Conservation (phyloP, 2,797 vertebrate species). For the Pterois miles region DNA sequence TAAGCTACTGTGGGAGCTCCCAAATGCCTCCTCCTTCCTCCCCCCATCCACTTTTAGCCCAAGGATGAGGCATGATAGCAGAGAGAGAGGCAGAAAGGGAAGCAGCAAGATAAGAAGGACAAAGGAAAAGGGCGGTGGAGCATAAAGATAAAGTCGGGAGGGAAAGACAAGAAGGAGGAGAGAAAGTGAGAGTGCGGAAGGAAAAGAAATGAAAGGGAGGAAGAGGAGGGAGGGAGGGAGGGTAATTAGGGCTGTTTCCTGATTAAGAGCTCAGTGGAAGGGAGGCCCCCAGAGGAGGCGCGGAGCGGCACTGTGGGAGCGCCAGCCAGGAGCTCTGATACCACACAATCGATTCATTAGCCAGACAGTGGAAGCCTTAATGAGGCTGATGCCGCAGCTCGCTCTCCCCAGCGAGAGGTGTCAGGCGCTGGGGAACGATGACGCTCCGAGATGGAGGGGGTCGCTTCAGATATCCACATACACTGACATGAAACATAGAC, state of each 20-base stretch:
- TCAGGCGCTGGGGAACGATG: constrained; percentile 65
- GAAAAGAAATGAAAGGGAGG: constrained; percentile 57
- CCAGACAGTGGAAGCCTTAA: constrained; percentile 80
- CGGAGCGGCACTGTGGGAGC: constrained; percentile 71
- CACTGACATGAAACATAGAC: constrained; percentile 49
- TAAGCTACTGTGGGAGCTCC: constrained; percentile 67
- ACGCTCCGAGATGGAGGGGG: constrained; percentile 44
- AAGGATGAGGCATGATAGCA: constrained; percentile 61
- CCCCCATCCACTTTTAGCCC: constrained; percentile 55
- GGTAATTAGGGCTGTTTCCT: constrained; percentile 83
- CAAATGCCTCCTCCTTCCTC: constrained; percentile 33
- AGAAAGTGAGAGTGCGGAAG: constrained; percentile 40
- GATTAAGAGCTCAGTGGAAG: constrained; percentile 83
- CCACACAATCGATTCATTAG: constrained; percentile 86
- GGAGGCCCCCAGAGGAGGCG: constrained; percentile 75
- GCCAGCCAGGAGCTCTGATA: constrained; percentile 80
- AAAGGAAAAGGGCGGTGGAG: constrained; percentile 69
- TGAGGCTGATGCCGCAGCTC: constrained; percentile 75
- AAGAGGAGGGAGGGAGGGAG: constrained; percentile 45
- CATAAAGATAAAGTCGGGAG: constrained; percentile 70
- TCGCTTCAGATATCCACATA: constrained; percentile 56
- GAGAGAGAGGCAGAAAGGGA: constrained; percentile 45
- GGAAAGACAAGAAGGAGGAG: constrained; percentile 38
- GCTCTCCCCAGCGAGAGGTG: constrained; percentile 70
- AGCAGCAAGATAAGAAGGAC: constrained; percentile 72